phyloP scores from a whole-genome alignment of 2,113 vertebrate genomes.

The Gavialis gangeticus region DNA sequence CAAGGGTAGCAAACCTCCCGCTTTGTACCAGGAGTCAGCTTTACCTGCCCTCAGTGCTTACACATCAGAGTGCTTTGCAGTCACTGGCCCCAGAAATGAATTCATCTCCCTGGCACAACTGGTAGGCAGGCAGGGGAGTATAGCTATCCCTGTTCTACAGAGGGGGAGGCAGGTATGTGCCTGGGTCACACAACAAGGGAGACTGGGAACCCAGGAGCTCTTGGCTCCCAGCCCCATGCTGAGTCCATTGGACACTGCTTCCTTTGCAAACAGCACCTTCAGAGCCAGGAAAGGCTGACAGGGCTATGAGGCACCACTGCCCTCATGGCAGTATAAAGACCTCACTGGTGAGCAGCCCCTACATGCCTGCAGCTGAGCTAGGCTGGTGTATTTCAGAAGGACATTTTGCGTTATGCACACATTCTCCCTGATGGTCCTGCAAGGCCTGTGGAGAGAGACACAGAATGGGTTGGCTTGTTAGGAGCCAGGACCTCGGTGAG shows the following conservation, averaged over 20 bases:
- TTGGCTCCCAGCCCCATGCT: neutral
- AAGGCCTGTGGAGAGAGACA: constrained; percentile 36
- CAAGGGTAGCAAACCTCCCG: too few relatives aligned
- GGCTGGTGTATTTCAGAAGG: constrained; percentile 5
- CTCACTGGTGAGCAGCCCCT: neutral
- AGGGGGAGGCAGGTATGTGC: neutral
- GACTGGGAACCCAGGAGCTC: neutral
- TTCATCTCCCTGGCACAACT: neutral
- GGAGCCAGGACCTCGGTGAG: neutral
- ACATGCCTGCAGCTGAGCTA: neutral
- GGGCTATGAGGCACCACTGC: neutral
- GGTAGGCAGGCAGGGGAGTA: neutral
- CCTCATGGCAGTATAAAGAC: neutral
- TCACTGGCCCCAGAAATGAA: neutral
- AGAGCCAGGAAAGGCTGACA: neutral
- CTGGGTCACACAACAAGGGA: neutral
- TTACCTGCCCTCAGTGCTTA: neutral
- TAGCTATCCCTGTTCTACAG: neutral
- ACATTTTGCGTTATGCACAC: neutral
- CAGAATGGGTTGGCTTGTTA: constrained; percentile 26
- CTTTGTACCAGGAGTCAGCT: too few relatives aligned
- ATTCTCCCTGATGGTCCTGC: neutral
- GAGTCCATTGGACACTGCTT: neutral
- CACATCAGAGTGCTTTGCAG: neutral
- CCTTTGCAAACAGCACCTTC: neutral